These are phyloP conservation scores for Mola mola DNA, from an alignment of 2,113 vertebrate species.

Conservation along the genomic window DNA sequence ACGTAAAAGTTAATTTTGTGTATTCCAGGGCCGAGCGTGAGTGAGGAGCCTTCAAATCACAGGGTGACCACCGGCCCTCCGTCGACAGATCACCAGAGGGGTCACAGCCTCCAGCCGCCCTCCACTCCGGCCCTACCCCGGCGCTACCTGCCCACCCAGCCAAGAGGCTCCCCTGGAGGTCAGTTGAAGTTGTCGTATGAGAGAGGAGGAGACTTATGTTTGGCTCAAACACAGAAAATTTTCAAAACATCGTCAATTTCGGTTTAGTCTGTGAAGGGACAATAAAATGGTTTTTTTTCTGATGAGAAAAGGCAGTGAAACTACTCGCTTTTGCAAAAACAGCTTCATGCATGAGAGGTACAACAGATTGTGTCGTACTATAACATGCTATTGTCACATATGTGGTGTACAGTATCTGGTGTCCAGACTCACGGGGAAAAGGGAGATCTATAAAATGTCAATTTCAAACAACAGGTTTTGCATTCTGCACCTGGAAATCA, in stretches of 20 bases:
- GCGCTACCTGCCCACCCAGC: constrained; percentile 74
- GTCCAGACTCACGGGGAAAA: not conserved
- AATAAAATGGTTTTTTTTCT: too few relatives aligned
- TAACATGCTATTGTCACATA: constrained; percentile 22
- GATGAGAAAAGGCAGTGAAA: not conserved
- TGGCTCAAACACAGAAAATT: too few relatives aligned
- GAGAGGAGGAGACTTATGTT: too few relatives aligned
- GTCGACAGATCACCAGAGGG: constrained; percentile 53
- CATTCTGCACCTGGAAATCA: too few relatives aligned
- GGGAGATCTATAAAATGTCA: not conserved
- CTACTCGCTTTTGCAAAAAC: not conserved
- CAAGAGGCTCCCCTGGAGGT: constrained; percentile 75
- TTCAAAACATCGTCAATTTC: too few relatives aligned
- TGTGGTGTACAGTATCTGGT: constrained; percentile 1
- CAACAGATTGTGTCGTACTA: constrained; percentile 8
- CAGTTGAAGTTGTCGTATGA: constrained; percentile 19
- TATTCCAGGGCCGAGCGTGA: constrained; percentile 66
- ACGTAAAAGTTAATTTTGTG: not conserved
- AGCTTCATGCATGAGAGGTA: not conserved
- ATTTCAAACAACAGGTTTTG: not conserved
- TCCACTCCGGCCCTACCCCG: constrained; percentile 73
- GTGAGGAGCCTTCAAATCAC: constrained; percentile 71
- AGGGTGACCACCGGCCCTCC: constrained; percentile 57
- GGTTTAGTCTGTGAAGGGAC: too few relatives aligned
- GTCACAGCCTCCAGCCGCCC: constrained; percentile 71